Evolutionary conservation across 2,888 invertebrate genomes (phyloP).

Genomic region (Anthophora plumipes): DNA sequence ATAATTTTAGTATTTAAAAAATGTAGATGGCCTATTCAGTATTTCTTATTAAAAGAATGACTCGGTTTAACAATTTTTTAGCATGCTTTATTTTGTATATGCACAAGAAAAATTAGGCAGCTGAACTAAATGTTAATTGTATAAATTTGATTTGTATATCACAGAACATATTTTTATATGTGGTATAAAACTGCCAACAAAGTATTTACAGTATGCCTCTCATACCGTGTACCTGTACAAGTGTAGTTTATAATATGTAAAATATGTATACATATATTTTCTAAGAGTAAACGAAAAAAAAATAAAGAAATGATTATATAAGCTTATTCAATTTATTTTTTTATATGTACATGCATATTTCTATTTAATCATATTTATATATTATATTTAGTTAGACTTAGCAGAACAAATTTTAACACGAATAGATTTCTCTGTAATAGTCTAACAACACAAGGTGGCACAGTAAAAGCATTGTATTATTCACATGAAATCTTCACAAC

Average conservation of each 20-base stretch:
- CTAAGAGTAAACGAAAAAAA: conserved; percentile 59
- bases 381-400: conserved; percentile 73
- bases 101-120: conserved; percentile 10
- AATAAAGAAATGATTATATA: conserved; percentile 65
- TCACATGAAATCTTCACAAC: conserved; percentile 48
- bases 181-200: conserved; percentile 67
- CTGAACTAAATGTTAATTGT: conserved; percentile 18
- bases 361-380: conserved; percentile 68
- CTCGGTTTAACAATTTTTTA: conserved; percentile 27
- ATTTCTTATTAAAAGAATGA: conserved; percentile 13
- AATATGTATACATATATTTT: conserved; percentile 73
- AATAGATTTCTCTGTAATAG: conserved; percentile 79
- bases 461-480: conserved; percentile 72
- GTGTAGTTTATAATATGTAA: conserved; percentile 57
- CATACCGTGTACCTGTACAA: conserved; percentile 68
- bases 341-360: conserved; percentile 66
- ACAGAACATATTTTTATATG: conserved; percentile 67
- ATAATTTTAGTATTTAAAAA: conserved; percentile 13
- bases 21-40: conserved; percentile 27
- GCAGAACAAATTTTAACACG: conserved; percentile 78
- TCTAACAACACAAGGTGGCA: conserved; percentile 79
- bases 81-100: conserved; percentile 14
- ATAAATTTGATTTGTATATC: conserved; percentile 36
- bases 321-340: conserved; percentile 75
- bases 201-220: conserved; percentile 62